phyloP scores from a whole-genome alignment of 2,113 vertebrate genomes.

The Nestor notabilis region DNA sequence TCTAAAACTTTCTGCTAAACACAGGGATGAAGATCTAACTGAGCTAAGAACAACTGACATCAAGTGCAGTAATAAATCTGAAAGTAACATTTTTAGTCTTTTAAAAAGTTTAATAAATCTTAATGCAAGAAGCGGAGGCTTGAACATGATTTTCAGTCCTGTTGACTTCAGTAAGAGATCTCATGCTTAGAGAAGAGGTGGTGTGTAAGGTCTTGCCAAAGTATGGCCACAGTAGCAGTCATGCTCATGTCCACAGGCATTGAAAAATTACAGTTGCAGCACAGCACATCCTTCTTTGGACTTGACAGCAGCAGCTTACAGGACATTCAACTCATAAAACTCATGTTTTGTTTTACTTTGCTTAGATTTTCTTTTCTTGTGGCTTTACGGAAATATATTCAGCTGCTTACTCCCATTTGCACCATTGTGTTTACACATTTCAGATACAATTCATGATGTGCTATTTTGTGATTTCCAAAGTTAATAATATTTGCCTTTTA shows the following conservation, averaged over 20 bases:
- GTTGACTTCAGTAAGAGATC: background rate
- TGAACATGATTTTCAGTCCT: background rate
- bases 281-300: background rate
- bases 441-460: background rate
- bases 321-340: background rate
- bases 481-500: background rate
- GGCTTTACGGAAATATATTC: background rate
- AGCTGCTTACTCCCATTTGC: background rate
- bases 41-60: background rate
- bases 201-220: background rate
- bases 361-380: background rate
- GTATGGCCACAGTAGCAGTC: too few relatives aligned
- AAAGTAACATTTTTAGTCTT: background rate
- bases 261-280: background rate
- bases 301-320: background rate
- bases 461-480: background rate
- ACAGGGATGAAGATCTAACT: background rate
- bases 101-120: background rate
- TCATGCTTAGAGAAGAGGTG: background rate
- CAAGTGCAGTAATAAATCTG: background rate
- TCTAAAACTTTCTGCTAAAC: background rate
- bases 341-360: background rate
- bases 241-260: background rate
- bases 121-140: background rate
- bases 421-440: background rate